Conservation (phyloP, 2,888 invertebrate species). For the Lepidocyrtinus sp. region DNA sequence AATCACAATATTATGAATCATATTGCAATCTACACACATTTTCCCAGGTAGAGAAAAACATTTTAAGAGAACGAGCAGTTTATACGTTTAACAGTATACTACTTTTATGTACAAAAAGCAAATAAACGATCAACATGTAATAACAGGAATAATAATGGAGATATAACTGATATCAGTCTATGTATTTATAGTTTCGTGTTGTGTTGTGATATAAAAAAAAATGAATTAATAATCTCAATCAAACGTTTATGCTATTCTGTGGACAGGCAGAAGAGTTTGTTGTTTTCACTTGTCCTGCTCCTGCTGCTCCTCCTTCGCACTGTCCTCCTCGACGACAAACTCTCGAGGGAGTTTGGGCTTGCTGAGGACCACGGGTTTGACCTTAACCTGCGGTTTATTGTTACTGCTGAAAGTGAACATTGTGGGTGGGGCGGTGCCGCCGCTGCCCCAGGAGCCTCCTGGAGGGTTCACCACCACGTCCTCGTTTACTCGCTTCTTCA, state of each 20-base stretch:
- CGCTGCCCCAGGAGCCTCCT: conserved; percentile 36
- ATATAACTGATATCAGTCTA: too few species aligned
- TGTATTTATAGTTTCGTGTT: too few species aligned
- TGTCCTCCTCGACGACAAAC: conserved; percentile 62
- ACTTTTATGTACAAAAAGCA: too few species aligned
- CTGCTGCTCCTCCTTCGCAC: conserved; percentile 1
- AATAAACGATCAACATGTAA: too few species aligned
- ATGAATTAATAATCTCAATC: conserved; percentile 16
- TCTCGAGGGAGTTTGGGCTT: conserved; percentile 76
- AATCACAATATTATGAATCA: too few species aligned
- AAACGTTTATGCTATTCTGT: conserved; percentile 22
- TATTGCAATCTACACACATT: too few species aligned
- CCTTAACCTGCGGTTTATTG: conserved; percentile 79
- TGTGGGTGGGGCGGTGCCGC: conserved; percentile 4
- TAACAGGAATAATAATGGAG: too few species aligned
- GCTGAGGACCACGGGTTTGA: conserved; percentile 86
- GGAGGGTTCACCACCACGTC: conserved; percentile 66
- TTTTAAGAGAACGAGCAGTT: too few species aligned
- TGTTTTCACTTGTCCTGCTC: not conserved
- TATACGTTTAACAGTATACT: too few species aligned
- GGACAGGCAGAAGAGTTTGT: not conserved
- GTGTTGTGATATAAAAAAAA: not conserved
- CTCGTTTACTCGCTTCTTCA: conserved; percentile 80
- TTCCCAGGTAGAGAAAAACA: too few species aligned
- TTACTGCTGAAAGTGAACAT: conserved; percentile 44